phyloP scores from a whole-genome alignment of 2,888 invertebrate species.

The Perithous albicinctus region DNA sequence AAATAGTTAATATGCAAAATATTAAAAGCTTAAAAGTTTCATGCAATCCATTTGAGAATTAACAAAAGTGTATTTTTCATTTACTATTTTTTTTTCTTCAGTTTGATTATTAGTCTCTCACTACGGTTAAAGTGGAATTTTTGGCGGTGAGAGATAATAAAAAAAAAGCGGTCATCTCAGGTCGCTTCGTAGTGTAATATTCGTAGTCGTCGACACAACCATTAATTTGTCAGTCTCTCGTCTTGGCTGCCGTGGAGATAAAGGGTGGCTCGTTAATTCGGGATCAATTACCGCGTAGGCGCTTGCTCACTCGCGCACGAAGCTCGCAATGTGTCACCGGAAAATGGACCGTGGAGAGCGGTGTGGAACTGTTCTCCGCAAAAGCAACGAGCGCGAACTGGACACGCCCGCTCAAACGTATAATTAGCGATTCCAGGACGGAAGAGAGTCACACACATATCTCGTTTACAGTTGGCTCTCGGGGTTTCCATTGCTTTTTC shows the following conservation, averaged over 20 bases:
- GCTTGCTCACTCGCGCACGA: conserved; percentile 64
- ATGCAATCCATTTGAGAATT: too few species aligned
- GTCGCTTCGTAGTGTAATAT: conserved; percentile 28
- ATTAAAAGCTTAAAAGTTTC: too few species aligned
- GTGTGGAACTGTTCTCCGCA: conserved; percentile 26
- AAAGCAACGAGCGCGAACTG: conserved; percentile 33
- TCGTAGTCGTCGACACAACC: conserved; percentile 41
- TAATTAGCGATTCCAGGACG: conserved; percentile 67
- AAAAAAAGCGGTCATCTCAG: conserved; percentile 41
- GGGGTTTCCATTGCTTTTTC: conserved; percentile 49
- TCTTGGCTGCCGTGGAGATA: conserved; percentile 70
- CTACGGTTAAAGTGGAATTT: neutral
- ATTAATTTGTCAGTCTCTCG: conserved; percentile 75
- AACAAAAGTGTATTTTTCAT: neutral
- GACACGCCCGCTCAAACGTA: conserved; percentile 66
- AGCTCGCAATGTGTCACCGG: conserved; percentile 69
- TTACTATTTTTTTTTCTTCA: neutral
- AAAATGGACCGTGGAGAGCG: conserved; percentile 68
- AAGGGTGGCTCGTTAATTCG: conserved; percentile 78
- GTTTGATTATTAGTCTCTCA: conserved; percentile 9
- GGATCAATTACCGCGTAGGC: conserved; percentile 78
- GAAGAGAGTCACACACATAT: conserved; percentile 31
- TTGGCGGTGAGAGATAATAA: conserved; percentile 49
- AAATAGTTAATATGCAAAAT: too few species aligned
- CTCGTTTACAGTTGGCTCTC: conserved; percentile 50